phyloP scores from a whole-genome alignment of 2,888 invertebrate species.

The Acanthosoma haemorrhoidale region DNA sequence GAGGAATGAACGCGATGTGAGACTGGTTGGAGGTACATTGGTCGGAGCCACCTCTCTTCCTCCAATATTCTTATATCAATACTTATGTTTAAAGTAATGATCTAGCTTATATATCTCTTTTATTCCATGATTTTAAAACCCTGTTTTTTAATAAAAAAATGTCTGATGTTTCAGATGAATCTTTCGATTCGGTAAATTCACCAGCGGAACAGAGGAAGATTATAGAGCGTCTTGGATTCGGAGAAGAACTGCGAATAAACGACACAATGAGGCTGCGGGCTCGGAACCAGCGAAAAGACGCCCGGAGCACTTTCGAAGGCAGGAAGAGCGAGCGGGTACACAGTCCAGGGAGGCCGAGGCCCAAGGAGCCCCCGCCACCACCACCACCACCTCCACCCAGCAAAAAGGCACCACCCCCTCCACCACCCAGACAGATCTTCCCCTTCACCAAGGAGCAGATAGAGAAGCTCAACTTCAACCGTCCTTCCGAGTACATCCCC shows the following conservation, averaged over 20 bases:
- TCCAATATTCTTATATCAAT: no score
- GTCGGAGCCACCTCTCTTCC: no score
- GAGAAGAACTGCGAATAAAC: slow-evolving; percentile 52
- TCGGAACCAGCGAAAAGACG: slow-evolving; percentile 42
- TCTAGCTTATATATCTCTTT: no score
- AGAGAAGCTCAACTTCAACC: slow-evolving; percentile 40
- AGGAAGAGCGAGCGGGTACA: slow-evolving; percentile 28
- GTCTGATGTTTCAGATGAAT: slow-evolving; percentile 29
- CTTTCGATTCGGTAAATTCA: slow-evolving; percentile 37
- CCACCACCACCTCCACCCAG: slow-evolving; percentile 46
- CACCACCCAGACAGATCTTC: slow-evolving; percentile 42
- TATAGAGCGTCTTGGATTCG: slow-evolving; percentile 45
- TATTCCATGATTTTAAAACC: background rate
- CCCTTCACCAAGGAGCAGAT: slow-evolving; percentile 43
- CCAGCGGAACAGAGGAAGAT: slow-evolving; percentile 46
- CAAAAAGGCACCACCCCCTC: slow-evolving; percentile 39
- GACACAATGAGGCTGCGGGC: slow-evolving; percentile 80
- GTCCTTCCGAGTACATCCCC: slow-evolving; percentile 32
- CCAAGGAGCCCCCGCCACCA: slow-evolving; percentile 51
- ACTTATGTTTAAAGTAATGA: no score
- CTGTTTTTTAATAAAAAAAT: background rate
- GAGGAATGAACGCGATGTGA: no score
- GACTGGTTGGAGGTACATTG: no score
- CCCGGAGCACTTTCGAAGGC: slow-evolving; percentile 20
- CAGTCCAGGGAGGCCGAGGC: slow-evolving; percentile 44